These are phyloP conservation scores for Volucella bombylans DNA, from an alignment of 2,888 invertebrate genomes.

Conservation along the genomic window DNA sequence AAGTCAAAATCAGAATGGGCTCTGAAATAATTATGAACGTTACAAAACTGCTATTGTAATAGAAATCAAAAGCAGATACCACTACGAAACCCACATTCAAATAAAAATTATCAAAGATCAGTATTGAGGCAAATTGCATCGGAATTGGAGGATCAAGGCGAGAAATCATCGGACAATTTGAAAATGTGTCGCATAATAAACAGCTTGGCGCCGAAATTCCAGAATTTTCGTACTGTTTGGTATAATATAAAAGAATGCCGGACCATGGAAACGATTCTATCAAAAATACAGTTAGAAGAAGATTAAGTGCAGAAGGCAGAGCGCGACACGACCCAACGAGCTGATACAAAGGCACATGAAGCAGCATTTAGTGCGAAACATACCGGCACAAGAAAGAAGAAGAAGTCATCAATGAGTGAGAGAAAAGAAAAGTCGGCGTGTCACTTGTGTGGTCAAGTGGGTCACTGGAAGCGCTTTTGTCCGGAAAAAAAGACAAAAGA, in stretches of 20 bases:
- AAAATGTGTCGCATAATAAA: slow-evolving; percentile 69
- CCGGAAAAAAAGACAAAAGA: slow-evolving; percentile 25
- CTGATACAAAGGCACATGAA: slow-evolving; percentile 16
- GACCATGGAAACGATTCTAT: slow-evolving; percentile 60
- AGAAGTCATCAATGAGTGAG: neutral
- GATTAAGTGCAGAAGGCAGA: slow-evolving; percentile 26
- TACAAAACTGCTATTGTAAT: no score
- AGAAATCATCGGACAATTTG: slow-evolving; percentile 70
- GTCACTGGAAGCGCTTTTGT: slow-evolving; percentile 31
- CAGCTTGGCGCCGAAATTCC: slow-evolving; percentile 60
- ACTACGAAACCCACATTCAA: no score
- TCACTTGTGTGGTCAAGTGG: slow-evolving; percentile 24
- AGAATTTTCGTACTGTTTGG: slow-evolving; percentile 72
- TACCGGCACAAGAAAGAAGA: slow-evolving; percentile 11
- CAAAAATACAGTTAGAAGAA: slow-evolving; percentile 39
- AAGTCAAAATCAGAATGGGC: no score
- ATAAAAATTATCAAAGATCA: no score
- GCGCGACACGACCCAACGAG: slow-evolving; percentile 19
- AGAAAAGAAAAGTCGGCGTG: slow-evolving; percentile 24
- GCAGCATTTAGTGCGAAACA: slow-evolving; percentile 29
- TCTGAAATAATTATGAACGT: no score
- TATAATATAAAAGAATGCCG: slow-evolving; percentile 72
- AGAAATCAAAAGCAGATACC: no score
- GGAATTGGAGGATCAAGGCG: slow-evolving; percentile 54
- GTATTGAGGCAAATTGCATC: slow-evolving; percentile 59